phyloP scores from a whole-genome alignment of 2,888 invertebrate genomes.

The Sphaeridia pumilis region DNA sequence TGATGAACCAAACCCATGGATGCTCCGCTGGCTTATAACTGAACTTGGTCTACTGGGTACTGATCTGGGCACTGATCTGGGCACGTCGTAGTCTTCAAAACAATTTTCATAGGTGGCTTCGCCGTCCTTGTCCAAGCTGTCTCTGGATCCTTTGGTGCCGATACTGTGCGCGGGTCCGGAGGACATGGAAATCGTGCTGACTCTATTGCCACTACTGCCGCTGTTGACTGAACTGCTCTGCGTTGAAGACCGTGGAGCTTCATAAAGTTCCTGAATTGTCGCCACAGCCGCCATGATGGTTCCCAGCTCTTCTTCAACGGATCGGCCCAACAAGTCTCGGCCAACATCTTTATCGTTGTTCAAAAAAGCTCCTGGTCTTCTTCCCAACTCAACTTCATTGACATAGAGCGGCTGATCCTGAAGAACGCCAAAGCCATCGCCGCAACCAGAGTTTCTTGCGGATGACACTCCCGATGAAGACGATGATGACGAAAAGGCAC shows the following conservation, averaged over 20 bases:
- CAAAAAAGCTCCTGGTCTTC: constrained; percentile 8
- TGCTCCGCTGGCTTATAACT: background rate
- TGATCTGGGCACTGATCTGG: background rate
- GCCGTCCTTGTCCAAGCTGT: constrained; percentile 18
- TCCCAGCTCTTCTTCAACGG: background rate
- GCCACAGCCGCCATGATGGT: background rate
- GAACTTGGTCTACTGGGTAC: background rate
- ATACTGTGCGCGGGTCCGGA: constrained; percentile 26
- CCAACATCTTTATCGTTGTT: background rate
- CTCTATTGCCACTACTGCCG: too few relatives aligned
- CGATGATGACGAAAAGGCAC: constrained; percentile 12
- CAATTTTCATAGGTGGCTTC: background rate
- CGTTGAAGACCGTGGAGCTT: constrained; percentile 24
- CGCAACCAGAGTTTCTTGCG: constrained; percentile 6
- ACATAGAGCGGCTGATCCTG: background rate
- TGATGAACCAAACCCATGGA: too few relatives aligned
- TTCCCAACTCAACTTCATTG: constrained; percentile 1
- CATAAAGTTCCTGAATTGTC: constrained; percentile 23
- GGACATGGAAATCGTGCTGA: constrained; percentile 27
- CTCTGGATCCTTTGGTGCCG: constrained; percentile 27
- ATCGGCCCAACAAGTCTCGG: background rate
- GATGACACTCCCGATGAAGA: constrained; percentile 2
- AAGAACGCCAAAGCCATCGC: background rate
- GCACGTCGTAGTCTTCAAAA: background rate
- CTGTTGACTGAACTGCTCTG: too few relatives aligned